Conservation (phyloP, 2,888 invertebrate genomes). For the Elysia crispata region DNA sequence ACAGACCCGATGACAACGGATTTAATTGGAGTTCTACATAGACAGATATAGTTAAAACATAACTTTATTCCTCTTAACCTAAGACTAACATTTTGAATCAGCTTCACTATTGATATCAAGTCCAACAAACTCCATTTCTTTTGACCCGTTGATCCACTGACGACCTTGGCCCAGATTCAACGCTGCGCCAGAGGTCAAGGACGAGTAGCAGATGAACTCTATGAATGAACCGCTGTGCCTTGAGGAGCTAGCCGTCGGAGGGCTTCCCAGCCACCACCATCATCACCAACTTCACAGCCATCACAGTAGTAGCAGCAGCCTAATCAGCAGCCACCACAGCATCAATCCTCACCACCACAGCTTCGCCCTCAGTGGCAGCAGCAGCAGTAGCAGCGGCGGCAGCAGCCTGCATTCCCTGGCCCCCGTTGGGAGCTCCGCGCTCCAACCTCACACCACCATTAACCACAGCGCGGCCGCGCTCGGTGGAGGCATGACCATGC, state of each 20-base stretch:
- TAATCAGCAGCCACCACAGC: conserved; percentile 53
- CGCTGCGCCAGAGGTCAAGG: not conserved
- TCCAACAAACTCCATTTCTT: too few species aligned
- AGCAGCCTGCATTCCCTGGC: too few species aligned
- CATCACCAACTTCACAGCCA: conserved; percentile 22
- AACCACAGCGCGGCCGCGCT: not conserved
- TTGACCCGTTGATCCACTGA: too few species aligned
- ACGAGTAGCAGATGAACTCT: conserved; percentile 69
- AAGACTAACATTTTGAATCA: too few species aligned
- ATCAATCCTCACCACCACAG: conserved; percentile 28
- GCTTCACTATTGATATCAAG: too few species aligned
- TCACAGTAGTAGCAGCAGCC: conserved; percentile 53
- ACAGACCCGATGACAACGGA: too few species aligned
- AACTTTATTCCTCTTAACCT: too few species aligned
- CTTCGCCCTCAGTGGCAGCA: too few species aligned
- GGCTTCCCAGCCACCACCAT: conserved; percentile 37
- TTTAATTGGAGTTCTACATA: too few species aligned
- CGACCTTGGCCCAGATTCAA: not conserved
- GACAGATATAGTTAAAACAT: too few species aligned
- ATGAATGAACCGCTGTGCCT: conserved; percentile 67
- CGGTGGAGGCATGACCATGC: conserved; percentile 58
- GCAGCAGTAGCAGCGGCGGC: not conserved
- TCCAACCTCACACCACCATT: not conserved
- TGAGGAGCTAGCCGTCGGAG: conserved; percentile 63
- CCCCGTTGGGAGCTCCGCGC: too few species aligned